Conservation (phyloP, 2,888 invertebrate genomes). For the Eristalinus sepulchralis region DNA sequence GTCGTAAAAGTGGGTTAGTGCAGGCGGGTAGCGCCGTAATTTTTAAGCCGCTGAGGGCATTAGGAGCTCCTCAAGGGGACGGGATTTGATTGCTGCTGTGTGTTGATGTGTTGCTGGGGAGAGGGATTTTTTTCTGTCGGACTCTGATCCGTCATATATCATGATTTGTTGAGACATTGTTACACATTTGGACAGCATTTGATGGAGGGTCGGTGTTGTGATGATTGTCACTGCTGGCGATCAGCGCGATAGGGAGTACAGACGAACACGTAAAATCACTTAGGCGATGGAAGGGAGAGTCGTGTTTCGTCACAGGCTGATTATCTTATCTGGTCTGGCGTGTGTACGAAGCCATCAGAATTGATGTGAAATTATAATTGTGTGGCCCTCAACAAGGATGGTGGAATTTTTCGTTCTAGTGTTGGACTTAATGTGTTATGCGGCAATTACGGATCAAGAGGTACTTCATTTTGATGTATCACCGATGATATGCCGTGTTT, state of each 20-base stretch:
- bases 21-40: neutral
- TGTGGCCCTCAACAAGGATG: neutral
- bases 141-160: neutral
- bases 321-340: neutral
- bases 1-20: conserved; percentile 14
- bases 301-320: neutral
- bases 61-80: neutral
- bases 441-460: too few species aligned
- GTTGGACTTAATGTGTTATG: too few species aligned
- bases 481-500: too few species aligned
- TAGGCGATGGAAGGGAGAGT: neutral
- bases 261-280: neutral
- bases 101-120: neutral
- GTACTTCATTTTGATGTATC: too few species aligned
- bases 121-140: neutral
- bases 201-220: neutral
- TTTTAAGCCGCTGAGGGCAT: neutral
- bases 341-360: neutral
- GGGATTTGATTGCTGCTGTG: neutral
- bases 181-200: too few species aligned
- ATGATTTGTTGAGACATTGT: neutral
- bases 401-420: too few species aligned
- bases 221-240: too few species aligned
- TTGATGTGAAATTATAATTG: neutral
- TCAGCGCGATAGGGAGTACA: neutral